Base-by-base conservation (phyloP, 2,888 invertebrate species). In the Phrixothrix hirtus region DNA sequence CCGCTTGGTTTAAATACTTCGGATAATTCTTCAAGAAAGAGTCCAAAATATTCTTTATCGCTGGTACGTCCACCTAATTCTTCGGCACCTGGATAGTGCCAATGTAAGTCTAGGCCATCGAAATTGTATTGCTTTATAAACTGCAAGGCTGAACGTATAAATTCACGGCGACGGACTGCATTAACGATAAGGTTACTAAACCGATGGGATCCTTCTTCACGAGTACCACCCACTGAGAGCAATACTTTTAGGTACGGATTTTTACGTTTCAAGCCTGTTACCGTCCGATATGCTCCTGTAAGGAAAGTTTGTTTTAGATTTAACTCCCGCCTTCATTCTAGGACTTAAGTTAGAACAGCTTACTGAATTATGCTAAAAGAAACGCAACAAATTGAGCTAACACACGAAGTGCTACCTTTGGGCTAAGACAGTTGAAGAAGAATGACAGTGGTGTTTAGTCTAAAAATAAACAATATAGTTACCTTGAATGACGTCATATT, bases 61-160 rank as follows among this genome's bases (percentile, higher is more conserved):
- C 73, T 77, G 32, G 59, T 14, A 35, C 71, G 66, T 7, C 75
- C 74, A 42, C 77, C 79, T 59, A 74, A 61, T 51, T 78, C 78
- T 37, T 74, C 72, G n/a, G 77, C 77, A 9, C 77, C 84, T 61
- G 88, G 85, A 69, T 87, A 88, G 57, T 86, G 83, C 87, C 88
- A 92, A 63, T 92, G 87, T 2, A 92, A 77, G 66, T 92, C 91
- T 7, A 92, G 75, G 0, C 93, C 93, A 69, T 93, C 92, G 65
- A 93, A 91, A 47, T 83, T 82, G 61, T 88, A 82, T 48, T 83
- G 79, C 47, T 81, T 79, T 37, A 90, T 69, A 64, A 88, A 87
- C 31, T 76, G 75, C 0, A 88, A 70, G 0, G 85, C 81, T 29
- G 88, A 86, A 26, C 80, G 77, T 10, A 85, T 82, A 66, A 89